A percentile compares a stretch with the other conserved stretches of the same genome.
phyloP scores from a whole-genome alignment of 1,140 invertebrate species.

The Sycophaga agraensis region DNA sequence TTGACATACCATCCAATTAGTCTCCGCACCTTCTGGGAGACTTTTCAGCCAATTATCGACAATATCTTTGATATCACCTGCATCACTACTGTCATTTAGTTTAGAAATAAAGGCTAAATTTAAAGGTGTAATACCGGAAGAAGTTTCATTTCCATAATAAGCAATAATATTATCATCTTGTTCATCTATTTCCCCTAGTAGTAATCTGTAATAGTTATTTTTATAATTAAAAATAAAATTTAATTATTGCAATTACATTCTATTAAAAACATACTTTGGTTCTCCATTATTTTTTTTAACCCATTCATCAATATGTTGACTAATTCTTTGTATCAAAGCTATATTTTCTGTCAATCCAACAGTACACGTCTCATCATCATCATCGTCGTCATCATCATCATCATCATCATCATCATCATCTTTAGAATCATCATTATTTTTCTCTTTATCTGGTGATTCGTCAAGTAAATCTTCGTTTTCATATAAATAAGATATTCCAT shows the following conservation, averaged over 20 bases:
- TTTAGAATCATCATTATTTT: background rate
- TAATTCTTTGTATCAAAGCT: slow-evolving; percentile 36
- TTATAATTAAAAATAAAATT: background rate
- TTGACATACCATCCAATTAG: slow-evolving; percentile 58
- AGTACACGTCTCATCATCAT: slow-evolving; percentile 9
- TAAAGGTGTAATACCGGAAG: slow-evolving; percentile 63
- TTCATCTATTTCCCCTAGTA: slow-evolving; percentile 61
- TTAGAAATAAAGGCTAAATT: slow-evolving; percentile 60
- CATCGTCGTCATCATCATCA: background rate
- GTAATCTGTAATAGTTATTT: slow-evolving; percentile 45
- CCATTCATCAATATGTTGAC: slow-evolving; percentile 38
- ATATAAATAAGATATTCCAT: slow-evolving; percentile 61
- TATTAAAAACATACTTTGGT: slow-evolving; percentile 37
- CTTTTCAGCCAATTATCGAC: slow-evolving; percentile 56
- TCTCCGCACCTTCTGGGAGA: slow-evolving; percentile 50
- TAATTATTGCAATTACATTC: background rate
- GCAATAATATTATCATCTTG: slow-evolving; percentile 53
- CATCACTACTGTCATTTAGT: slow-evolving; percentile 50
- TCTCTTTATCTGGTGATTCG: slow-evolving; percentile 44
- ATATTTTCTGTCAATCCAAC: slow-evolving; percentile 31
- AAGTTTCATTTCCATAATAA: slow-evolving; percentile 62
- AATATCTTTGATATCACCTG: slow-evolving; percentile 50
- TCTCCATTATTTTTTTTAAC: slow-evolving; percentile 30
- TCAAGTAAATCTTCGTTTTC: slow-evolving; percentile 62
- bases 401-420: background rate